Percentiles rank a stretch among this genome's conserved stretches.
phyloP scores from a whole-genome alignment of 2,797 vertebrate genomes.

The Ficedula albicollis region DNA sequence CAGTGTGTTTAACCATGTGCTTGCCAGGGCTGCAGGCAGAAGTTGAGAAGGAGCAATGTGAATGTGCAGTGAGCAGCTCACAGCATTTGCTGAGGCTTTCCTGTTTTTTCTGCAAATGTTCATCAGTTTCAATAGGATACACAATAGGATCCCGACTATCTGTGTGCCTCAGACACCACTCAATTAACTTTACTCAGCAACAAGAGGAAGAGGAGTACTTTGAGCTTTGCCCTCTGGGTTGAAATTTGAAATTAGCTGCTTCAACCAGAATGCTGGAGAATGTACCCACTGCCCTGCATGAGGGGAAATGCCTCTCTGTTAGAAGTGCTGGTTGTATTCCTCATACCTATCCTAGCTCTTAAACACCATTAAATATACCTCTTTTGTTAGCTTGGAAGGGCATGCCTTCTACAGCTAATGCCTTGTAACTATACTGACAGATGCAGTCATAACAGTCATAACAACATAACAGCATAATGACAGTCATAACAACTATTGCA shows the following conservation, averaged over 20 bases:
- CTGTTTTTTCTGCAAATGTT: background rate
- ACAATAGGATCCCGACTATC: background rate
- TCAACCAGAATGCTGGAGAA: background rate
- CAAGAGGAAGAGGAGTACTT: background rate
- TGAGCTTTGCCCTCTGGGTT: background rate
- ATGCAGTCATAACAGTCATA: background rate
- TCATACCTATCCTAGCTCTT: background rate
- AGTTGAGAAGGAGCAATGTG: background rate
- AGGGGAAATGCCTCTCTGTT: background rate
- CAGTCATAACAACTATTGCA: background rate
- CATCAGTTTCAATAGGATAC: background rate
- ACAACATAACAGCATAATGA: no score
- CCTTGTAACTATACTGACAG: background rate
- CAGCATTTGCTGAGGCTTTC: background rate
- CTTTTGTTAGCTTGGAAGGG: background rate
- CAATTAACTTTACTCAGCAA: background rate
- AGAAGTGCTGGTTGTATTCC: background rate
- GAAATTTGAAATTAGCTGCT: background rate
- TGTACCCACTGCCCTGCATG: fast-evolving
- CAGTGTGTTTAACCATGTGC: background rate
- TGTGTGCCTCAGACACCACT: background rate
- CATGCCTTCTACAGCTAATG: background rate
- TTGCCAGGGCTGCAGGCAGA: background rate
- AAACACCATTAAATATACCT: background rate
- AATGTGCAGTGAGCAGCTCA: background rate